Conservation (phyloP, 2,888 invertebrate species). For the Vesta saturnalis region DNA sequence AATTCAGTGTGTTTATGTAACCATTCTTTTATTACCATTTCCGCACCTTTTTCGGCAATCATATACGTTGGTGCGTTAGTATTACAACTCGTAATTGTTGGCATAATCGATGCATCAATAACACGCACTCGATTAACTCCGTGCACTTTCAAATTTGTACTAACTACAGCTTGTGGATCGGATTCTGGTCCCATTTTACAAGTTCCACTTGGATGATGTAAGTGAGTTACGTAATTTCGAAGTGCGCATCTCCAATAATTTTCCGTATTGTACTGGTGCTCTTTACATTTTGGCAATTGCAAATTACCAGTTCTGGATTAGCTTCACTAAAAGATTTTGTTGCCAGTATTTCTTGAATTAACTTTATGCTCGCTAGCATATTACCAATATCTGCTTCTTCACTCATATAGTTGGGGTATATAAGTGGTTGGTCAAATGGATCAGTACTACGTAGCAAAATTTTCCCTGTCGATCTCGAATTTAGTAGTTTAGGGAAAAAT, state of each 20-base stretch:
- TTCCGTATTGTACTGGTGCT: conserved; percentile 53
- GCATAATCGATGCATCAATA: conserved; percentile 85
- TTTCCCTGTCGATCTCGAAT: conserved; percentile 65
- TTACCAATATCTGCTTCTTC: conserved; percentile 63
- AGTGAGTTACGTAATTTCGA: conserved; percentile 27
- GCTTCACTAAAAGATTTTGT: conserved; percentile 60
- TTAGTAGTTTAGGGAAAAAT: conserved; percentile 58
- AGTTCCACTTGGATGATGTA: conserved; percentile 46
- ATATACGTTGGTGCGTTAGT: conserved; percentile 64
- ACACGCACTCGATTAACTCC: conserved; percentile 76
- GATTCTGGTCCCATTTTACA: conserved; percentile 81
- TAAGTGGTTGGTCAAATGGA: conserved; percentile 68
- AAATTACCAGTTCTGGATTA: conserved; percentile 57
- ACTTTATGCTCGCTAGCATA: conserved; percentile 64
- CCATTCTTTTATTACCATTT: conserved; percentile 61
- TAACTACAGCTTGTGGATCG: conserved; percentile 80
- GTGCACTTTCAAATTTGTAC: conserved; percentile 71
- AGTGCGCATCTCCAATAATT: conserved; percentile 67
- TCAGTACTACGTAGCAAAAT: conserved; percentile 66
- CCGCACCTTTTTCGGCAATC: conserved; percentile 65
- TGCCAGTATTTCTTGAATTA: conserved; percentile 57
- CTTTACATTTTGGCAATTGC: conserved; percentile 54
- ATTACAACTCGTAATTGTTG: conserved; percentile 69
- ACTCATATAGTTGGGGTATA: conserved; percentile 71
- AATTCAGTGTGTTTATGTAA: too few relatives aligned